Percentiles rank a stretch among this genome's conserved stretches.
Evolutionary conservation across 2,888 invertebrate genomes (phyloP).

Genomic region (Leptopterna dolabrata): DNA sequence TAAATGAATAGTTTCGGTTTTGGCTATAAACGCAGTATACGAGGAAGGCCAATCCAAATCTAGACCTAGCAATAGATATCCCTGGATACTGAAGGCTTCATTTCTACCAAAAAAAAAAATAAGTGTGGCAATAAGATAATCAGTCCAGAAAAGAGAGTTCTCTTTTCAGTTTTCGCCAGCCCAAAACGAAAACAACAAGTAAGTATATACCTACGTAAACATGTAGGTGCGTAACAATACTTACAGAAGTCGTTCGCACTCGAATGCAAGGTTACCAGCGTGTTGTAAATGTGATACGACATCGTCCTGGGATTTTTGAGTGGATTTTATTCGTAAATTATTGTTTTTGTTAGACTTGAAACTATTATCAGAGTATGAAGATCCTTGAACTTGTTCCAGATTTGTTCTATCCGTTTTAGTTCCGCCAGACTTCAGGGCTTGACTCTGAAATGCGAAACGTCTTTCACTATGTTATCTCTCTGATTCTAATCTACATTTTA

Average conservation of each 20-base stretch:
- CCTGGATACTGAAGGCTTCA: neutral
- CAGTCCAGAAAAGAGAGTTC: too few species aligned
- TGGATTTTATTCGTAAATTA: neutral
- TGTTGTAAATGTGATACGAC: neutral
- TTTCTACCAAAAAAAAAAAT: neutral
- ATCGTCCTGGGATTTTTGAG: neutral
- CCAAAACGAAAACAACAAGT: too few species aligned
- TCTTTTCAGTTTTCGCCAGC: too few species aligned
- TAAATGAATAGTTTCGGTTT: conserved; percentile 41
- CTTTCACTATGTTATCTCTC: neutral
- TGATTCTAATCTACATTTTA: neutral
- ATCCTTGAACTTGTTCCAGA: conserved; percentile 14
- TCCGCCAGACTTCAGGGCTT: neutral
- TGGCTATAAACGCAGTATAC: conserved; percentile 20
- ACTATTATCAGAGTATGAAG: neutral
- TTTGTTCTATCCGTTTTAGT: neutral
- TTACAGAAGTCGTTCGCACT: conserved; percentile 39
- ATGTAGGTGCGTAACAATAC: too few species aligned
- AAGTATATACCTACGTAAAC: too few species aligned
- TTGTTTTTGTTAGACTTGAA: neutral
- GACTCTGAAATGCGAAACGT: neutral
- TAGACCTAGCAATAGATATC: conserved; percentile 14
- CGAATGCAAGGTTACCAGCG: conserved; percentile 17
- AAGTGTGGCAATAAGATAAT: neutral
- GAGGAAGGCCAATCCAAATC: conserved; percentile 52